phyloP scores from a whole-genome alignment of 2,888 invertebrate genomes.

The Campoplex capitator region DNA sequence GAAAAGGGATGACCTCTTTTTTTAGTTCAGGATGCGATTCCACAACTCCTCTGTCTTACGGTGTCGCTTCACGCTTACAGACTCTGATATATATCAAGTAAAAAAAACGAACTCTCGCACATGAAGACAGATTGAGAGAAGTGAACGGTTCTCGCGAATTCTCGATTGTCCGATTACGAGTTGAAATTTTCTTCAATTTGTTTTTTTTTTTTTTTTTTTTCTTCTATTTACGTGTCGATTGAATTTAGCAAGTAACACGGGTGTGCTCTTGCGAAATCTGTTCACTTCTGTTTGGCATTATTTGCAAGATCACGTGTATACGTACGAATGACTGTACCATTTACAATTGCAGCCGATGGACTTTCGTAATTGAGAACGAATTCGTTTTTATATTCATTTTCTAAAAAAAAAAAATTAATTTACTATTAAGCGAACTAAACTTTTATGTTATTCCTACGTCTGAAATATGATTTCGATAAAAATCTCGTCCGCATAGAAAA shows the following conservation, averaged over 20 bases:
- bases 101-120: conserved; percentile 8
- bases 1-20: too few species aligned
- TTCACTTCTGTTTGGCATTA: conserved; percentile 34
- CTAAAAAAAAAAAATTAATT: neutral
- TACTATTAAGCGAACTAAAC: neutral
- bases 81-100: neutral
- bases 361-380: neutral
- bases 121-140: conserved; percentile 52
- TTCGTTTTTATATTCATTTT: neutral
- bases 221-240: conserved; percentile 28
- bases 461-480: neutral
- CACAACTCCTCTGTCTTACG: neutral
- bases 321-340: neutral
- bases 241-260: conserved; percentile 55
- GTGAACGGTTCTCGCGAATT: conserved; percentile 67
- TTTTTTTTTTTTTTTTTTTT: conserved; percentile 34
- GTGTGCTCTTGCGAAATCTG: conserved; percentile 39
- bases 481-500: conserved; percentile 3
- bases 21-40: neutral
- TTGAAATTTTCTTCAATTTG: conserved; percentile 59
- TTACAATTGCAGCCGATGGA: neutral
- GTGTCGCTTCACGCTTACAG: neutral
- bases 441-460: neutral
- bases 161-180: conserved; percentile 42
- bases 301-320: conserved; percentile 36